A percentile compares a stretch with the other conserved stretches of the same genome.
These are phyloP conservation scores for Drosophila fungiperda DNA, from an alignment of 2,888 invertebrate species.

Conservation along the genomic window DNA sequence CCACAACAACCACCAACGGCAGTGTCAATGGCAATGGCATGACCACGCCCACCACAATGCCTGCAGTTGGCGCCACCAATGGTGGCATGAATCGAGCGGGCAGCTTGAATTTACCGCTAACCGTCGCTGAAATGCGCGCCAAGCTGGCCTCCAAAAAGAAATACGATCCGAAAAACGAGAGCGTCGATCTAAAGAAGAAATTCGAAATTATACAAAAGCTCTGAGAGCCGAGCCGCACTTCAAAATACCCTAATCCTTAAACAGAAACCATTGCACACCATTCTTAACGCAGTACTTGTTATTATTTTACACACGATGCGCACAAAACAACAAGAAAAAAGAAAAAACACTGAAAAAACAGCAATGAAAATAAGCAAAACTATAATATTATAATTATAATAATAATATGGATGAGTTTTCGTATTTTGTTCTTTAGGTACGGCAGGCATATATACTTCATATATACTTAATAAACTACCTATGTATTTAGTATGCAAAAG, in stretches of 20 bases:
- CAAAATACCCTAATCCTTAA: conserved; percentile 1
- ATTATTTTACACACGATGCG: conserved; percentile 55
- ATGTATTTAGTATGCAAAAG: conserved; percentile 76
- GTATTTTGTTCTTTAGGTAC: conserved; percentile 24
- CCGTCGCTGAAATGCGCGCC: conserved; percentile 96
- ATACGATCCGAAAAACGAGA: conserved; percentile 95
- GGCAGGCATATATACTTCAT: conserved; percentile 26
- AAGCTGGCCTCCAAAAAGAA: conserved; percentile 94
- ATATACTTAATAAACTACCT: conserved; percentile 45
- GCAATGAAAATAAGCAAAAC: background rate
- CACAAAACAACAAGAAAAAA: conserved; percentile 29
- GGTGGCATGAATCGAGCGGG: conserved; percentile 74
- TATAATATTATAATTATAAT: conserved; percentile 10
- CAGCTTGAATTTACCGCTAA: conserved; percentile 92
- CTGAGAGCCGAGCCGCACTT: conserved; percentile 85
- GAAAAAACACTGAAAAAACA: conserved; percentile 2
- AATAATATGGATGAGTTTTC: conserved; percentile 3
- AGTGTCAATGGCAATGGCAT: conserved; percentile 37
- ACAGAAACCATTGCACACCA: conserved; percentile 32
- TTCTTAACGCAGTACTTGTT: conserved; percentile 62
- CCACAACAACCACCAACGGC: conserved; percentile 29
- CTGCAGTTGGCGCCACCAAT: conserved; percentile 35
- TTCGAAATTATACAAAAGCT: conserved; percentile 97
- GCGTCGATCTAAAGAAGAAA: conserved; percentile 95
- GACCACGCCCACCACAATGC: conserved; percentile 37